These are phyloP conservation scores for Leptoclinus maculatus DNA, from an alignment of 2,797 vertebrate species.

Conservation along the genomic window DNA sequence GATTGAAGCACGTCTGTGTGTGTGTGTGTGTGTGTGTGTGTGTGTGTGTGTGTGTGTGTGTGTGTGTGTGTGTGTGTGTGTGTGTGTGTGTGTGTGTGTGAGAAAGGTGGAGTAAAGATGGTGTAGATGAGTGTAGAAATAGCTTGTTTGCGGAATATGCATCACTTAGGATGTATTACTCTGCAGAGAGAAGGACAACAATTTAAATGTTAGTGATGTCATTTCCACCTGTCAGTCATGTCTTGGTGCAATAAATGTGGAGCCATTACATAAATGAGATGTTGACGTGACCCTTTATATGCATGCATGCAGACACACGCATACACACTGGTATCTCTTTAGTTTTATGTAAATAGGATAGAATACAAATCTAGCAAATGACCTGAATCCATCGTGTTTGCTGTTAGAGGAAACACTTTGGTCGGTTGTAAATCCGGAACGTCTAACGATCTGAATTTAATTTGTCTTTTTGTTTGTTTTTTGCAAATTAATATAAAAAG, in stretches of 20 bases:
- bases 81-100: constrained; percentile 24
- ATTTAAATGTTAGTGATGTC: constrained; percentile 82
- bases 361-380: constrained; percentile 44
- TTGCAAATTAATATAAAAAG: not conserved
- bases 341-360: constrained; percentile 55
- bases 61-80: no score
- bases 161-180: constrained; percentile 75
- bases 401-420: not conserved
- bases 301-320: constrained; percentile 35
- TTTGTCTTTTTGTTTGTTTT: not conserved
- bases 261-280: constrained; percentile 85
- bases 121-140: constrained; percentile 60
- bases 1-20: constrained; percentile 19
- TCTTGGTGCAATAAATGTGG: constrained; percentile 71
- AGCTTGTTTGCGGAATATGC: constrained; percentile 67
- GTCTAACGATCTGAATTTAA: not conserved
- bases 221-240: constrained; percentile 82
- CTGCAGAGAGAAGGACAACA: constrained; percentile 69
- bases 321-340: constrained; percentile 21
- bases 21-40: not conserved
- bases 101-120: constrained; percentile 60
- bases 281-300: constrained; percentile 72
- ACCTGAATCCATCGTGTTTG: constrained; percentile 8
- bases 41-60: constrained; percentile 13
- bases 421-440: not conserved